Percentiles rank a stretch among this genome's conserved stretches.
phyloP scores from a whole-genome alignment of 2,888 invertebrate species.

The Eledone cirrhosa region DNA sequence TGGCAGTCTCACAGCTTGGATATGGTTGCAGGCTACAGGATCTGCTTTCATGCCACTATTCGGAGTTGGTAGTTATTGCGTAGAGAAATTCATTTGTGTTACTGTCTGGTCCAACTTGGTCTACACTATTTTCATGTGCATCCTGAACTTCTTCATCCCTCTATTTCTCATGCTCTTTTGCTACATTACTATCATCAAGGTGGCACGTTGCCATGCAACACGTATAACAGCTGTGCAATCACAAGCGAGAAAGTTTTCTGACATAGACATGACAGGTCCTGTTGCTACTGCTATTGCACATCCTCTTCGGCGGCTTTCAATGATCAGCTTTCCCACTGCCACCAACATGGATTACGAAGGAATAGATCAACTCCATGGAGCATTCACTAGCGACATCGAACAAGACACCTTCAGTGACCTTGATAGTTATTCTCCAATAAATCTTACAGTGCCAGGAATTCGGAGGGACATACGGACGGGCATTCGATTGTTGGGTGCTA shows the following conservation, averaged over 20 bases:
- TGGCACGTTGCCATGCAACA: conserved; percentile 40
- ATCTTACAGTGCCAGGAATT: conserved; percentile 20
- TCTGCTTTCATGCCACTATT: conserved; percentile 34
- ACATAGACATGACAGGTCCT: conserved; percentile 34
- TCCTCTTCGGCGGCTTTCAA: conserved; percentile 39
- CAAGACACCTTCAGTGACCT: conserved; percentile 21
- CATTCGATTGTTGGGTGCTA: conserved; percentile 35
- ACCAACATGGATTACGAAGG: conserved; percentile 27
- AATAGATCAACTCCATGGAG: background rate
- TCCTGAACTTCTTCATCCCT: conserved; percentile 33
- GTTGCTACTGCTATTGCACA: conserved; percentile 40
- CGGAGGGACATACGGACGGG: conserved; percentile 35
- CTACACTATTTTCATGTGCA: conserved; percentile 30
- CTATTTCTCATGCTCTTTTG: conserved; percentile 36
- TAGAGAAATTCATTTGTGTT: conserved; percentile 30
- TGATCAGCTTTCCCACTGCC: conserved; percentile 39
- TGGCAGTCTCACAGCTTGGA: conserved; percentile 26
- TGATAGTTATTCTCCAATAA: conserved; percentile 24
- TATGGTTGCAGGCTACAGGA: conserved; percentile 35
- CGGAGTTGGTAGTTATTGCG: conserved; percentile 5
- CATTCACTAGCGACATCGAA: conserved; percentile 27
- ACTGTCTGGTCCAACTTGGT: conserved; percentile 30
- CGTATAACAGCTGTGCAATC: conserved; percentile 37
- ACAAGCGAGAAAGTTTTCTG: conserved; percentile 28
- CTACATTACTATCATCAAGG: conserved; percentile 39